A percentile compares a stretch with the other conserved stretches of the same genome.
phyloP scores from a whole-genome alignment of 2,113 vertebrate genomes.

The Steatornis caripensis region DNA sequence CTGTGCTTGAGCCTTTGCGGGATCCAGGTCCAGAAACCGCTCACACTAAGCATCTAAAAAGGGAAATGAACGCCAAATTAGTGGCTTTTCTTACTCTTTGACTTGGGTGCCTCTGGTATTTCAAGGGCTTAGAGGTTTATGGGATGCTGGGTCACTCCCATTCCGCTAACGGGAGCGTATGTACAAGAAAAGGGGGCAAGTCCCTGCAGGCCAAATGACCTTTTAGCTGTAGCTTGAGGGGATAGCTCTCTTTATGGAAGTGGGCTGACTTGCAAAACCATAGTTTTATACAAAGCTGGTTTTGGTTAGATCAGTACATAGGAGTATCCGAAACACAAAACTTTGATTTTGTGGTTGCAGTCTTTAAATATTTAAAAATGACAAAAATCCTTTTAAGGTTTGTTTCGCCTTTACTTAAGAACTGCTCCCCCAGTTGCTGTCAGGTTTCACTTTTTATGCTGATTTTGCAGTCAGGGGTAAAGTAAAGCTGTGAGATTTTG shows the following conservation, averaged over 20 bases:
- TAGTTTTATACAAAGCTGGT: conserved; percentile 66
- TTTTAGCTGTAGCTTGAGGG: conserved; percentile 32
- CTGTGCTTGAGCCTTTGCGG: not conserved
- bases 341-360: conserved; percentile 66
- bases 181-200: not conserved
- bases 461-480: not conserved
- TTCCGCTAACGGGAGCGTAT: not conserved
- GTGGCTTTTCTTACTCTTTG: conserved; percentile 6
- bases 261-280: conserved; percentile 50
- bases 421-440: not conserved
- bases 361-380: conserved; percentile 48
- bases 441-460: not conserved
- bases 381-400: conserved; percentile 21
- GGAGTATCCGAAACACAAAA: conserved; percentile 59
- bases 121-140: conserved; percentile 17
- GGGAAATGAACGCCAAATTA: not conserved
- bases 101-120: not conserved
- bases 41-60: not conserved
- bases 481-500: not conserved
- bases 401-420: not conserved
- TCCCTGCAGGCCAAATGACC: conserved; percentile 38
- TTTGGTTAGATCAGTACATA: conserved; percentile 63
- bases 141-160: not conserved
- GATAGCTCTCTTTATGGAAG: conserved; percentile 59
- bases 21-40: not conserved